phyloP scores from a whole-genome alignment of 1,140 invertebrate species.

The Tribolium castaneum region DNA sequence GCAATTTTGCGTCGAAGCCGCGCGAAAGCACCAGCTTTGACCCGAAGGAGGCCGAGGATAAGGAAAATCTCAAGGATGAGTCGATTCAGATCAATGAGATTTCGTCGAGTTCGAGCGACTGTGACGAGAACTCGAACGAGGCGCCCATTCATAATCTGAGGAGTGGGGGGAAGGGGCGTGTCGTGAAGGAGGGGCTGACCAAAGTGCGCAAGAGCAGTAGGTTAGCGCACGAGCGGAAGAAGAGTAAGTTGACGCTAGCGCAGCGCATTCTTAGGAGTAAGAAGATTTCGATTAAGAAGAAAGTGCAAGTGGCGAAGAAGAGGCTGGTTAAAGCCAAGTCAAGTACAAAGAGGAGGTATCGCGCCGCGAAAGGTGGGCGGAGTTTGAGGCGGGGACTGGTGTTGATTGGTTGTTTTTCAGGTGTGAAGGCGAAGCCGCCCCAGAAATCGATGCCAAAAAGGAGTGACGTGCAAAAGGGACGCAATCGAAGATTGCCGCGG shows the following conservation, averaged over 20 bases:
- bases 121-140: constrained; percentile 41
- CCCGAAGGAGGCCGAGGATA: constrained; percentile 47
- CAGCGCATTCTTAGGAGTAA: constrained; percentile 43
- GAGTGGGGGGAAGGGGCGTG: constrained; percentile 24
- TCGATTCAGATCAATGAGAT: constrained; percentile 73
- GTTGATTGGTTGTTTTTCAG: background rate
- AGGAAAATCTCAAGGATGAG: constrained; percentile 58
- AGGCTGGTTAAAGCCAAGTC: background rate
- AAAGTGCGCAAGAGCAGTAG: constrained; percentile 27
- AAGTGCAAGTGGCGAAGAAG: constrained; percentile 7
- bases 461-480: constrained; percentile 15
- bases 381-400: background rate
- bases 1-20: constrained; percentile 54
- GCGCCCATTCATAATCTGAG: constrained; percentile 30
- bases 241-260: constrained; percentile 10
- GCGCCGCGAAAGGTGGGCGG: background rate
- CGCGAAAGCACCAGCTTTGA: constrained; percentile 57
- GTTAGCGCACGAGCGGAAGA: constrained; percentile 36
- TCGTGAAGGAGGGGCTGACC: background rate
- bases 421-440: background rate
- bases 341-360: constrained; percentile 4
- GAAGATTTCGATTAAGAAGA: constrained; percentile 48
- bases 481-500: constrained; percentile 25
- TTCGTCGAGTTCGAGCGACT: constrained; percentile 65
- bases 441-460: constrained; percentile 20